These are phyloP conservation scores for Trachymyrmex septentrionalis DNA, from an alignment of 1,140 invertebrate genomes.

Conservation along the genomic window DNA sequence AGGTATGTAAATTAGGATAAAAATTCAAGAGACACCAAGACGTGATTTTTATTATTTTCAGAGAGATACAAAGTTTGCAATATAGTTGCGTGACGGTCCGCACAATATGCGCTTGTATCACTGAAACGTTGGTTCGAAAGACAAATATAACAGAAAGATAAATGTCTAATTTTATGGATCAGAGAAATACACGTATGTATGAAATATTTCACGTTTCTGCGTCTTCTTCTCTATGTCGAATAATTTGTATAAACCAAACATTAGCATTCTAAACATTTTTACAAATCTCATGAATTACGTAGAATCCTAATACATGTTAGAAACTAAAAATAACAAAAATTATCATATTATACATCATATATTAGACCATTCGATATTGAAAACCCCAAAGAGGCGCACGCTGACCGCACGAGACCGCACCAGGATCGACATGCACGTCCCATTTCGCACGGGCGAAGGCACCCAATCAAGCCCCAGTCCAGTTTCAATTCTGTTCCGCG, in stretches of 20 bases:
- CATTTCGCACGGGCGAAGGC: conserved; percentile 44
- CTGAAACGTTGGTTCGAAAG: background rate
- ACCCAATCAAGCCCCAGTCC: conserved; percentile 49
- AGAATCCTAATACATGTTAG: background rate
- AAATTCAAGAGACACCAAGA: background rate
- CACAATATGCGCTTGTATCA: conserved; percentile 5
- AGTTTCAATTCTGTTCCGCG: conserved; percentile 44
- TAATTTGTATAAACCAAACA: background rate
- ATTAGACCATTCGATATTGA: background rate
- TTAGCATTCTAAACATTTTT: background rate
- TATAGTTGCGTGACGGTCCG: conserved; percentile 1
- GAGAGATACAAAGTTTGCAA: background rate
- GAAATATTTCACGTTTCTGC: background rate
- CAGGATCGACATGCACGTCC: conserved; percentile 32
- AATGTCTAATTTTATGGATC: background rate
- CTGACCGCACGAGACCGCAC: conserved; percentile 38
- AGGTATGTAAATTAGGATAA: background rate
- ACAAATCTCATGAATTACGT: no score
- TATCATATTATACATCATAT: background rate
- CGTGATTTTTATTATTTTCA: background rate
- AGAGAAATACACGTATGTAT: background rate
- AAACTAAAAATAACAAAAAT: background rate
- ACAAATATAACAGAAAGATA: background rate
- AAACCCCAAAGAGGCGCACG: background rate
- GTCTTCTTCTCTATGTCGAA: background rate